Conservation (phyloP, 2,797 vertebrate genomes). For the Alcedo quadribrachys region DNA sequence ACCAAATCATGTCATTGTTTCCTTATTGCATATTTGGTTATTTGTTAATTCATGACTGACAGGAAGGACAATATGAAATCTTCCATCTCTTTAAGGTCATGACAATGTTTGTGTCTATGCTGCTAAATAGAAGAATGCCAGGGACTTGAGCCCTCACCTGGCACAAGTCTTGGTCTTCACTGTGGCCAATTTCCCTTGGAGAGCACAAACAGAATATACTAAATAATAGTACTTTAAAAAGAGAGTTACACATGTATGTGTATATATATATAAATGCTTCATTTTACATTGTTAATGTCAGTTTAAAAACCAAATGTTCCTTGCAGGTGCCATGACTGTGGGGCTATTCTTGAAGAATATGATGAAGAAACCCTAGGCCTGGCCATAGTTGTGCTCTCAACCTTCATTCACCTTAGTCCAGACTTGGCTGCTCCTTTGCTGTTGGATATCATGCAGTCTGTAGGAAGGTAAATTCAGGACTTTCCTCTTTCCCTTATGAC, state of each 20-base stretch:
- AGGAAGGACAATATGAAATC: background rate
- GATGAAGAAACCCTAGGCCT: slow-evolving; percentile 96
- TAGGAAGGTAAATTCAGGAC: slow-evolving; percentile 87
- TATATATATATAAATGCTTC: background rate
- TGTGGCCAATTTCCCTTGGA: background rate
- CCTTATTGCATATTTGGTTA: slow-evolving; percentile 10
- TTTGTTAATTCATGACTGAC: slow-evolving; percentile 18
- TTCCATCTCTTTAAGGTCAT: background rate
- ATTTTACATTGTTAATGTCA: background rate
- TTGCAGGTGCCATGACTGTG: slow-evolving; percentile 94
- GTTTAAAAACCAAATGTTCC: slow-evolving; percentile 5
- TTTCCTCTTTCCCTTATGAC: background rate
- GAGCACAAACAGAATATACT: background rate
- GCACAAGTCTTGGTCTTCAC: background rate
- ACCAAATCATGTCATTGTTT: slow-evolving; percentile 23
- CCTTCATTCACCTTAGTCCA: slow-evolving; percentile 97
- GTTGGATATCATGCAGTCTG: slow-evolving; percentile 99
- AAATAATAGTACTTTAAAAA: background rate
- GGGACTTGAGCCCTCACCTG: background rate
- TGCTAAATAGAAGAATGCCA: background rate
- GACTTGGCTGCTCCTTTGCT: slow-evolving; percentile 95
- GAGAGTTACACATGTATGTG: background rate
- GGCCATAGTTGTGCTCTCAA: slow-evolving; percentile 95
- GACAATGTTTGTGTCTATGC: background rate
- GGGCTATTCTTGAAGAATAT: slow-evolving; percentile 95